phyloP scores from a whole-genome alignment of 2,797 vertebrate species.

The Paratrypauchen microcephalus region DNA sequence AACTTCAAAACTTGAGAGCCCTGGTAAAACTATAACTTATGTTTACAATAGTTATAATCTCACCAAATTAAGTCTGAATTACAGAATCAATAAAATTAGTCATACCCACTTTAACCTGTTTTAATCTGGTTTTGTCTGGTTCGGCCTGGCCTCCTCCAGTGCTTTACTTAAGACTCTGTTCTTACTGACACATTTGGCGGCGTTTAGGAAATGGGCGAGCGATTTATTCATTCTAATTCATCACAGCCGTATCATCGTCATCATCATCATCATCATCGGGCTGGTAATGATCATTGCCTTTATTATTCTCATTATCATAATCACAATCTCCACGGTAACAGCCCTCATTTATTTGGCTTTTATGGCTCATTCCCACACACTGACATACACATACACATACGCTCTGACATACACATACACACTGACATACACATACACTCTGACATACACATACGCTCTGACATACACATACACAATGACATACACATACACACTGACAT shows the following conservation, averaged over 20 bases:
- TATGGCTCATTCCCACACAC: constrained; percentile 71
- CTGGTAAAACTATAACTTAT: too few relatives aligned
- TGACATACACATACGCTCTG: too few relatives aligned
- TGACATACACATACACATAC: background rate
- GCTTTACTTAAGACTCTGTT: constrained; percentile 31
- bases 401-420: too few relatives aligned
- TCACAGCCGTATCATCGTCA: constrained; percentile 73
- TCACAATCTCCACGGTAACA: constrained; percentile 75
- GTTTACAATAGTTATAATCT: too few relatives aligned
- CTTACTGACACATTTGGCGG: constrained; percentile 66
- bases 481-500: too few relatives aligned
- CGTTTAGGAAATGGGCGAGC: constrained; percentile 70
- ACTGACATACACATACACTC: too few relatives aligned
- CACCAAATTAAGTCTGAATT: too few relatives aligned
- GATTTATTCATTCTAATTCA: constrained; percentile 77
- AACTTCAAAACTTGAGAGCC: too few relatives aligned
- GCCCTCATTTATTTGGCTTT: constrained; percentile 74
- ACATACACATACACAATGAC: too few relatives aligned
- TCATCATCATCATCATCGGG: constrained; percentile 75
- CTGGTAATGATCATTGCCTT: constrained; percentile 78
- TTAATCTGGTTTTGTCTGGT: background rate
- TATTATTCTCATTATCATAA: constrained; percentile 83
- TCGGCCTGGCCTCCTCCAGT: background rate
- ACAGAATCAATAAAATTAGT: too few relatives aligned
- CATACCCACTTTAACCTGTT: too few relatives aligned